Base-by-base conservation (phyloP, 2,888 invertebrate genomes). In the Troglohyphantes excavatus region DNA sequence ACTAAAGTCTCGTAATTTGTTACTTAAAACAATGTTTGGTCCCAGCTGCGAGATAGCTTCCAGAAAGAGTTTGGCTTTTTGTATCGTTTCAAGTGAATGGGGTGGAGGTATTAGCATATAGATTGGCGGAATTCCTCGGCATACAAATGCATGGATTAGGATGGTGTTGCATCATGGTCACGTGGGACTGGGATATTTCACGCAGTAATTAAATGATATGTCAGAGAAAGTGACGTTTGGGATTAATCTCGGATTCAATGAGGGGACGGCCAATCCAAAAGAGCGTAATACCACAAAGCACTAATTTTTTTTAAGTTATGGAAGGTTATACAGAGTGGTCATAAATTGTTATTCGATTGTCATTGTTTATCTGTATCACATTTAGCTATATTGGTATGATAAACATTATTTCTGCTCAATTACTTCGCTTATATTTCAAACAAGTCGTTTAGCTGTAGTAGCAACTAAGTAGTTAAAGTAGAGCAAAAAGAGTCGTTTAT, bases 21-120 rank as follows among this genome's bases (percentile, higher is more conserved):
- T 53, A 53, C 53, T 2, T 53, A 53, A 39, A 53, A 53, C n/a
- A 53, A 53, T 53, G 53, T 53, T 53, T 6, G n/a, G 17, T 53
- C 53, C 7, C 53, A 53, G 1, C 17, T 11, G n/a, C 17, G 53
- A n/a, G 53, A 53, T 13, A 17, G 5, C n/a, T 53, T 53, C 2
- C 53, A 53, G 33, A 53, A 53, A 53, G 2, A 17, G 53, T 53
- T 17, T 17, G 9, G 53, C 53, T 53, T 53, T 53, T 33, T 33
- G 33, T 33, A 33, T 9, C 33, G 5, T 33, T 33, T 33, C 9
- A 33, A 33, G 9, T 6, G 9, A 33, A 53, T 53, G 53, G n/a
- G n/a, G n/a, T n/a, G 13, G 53, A 53, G 39, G 17, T 1, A 70
- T 72, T 72, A 72, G 46, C 72, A 72, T 72, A 21, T 53, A 72